Conservation (phyloP, 2,113 vertebrate genomes). For the Periophthalmodon schlosseri region DNA sequence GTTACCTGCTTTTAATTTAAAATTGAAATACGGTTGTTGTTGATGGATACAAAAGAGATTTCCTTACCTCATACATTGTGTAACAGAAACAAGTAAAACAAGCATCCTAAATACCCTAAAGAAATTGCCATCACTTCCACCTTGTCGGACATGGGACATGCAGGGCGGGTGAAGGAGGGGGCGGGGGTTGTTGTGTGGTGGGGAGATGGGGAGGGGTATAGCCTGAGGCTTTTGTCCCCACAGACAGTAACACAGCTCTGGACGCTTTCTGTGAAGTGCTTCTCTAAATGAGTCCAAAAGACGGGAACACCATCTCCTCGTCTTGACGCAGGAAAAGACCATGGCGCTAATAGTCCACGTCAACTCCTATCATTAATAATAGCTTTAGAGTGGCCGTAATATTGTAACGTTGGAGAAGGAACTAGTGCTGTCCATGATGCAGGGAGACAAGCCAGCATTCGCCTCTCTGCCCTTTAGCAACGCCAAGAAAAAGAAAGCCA, state of each 20-base stretch:
- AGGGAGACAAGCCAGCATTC: conserved; percentile 47
- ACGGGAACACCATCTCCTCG: conserved; percentile 49
- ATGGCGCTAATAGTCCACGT: conserved; percentile 62
- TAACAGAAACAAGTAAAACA: conserved; percentile 30
- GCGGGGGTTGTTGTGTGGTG: conserved; percentile 12
- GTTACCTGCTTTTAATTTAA: conserved; percentile 15
- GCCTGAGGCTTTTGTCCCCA: conserved; percentile 63
- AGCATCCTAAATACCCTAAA: conserved; percentile 50
- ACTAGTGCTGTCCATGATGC: conserved; percentile 47
- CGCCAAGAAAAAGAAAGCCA: conserved; percentile 23
- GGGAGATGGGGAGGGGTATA: conserved; percentile 4
- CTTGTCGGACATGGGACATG: conserved; percentile 54
- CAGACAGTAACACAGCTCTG: conserved; percentile 48
- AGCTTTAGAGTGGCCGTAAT: conserved; percentile 33
- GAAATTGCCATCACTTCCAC: conserved; percentile 64
- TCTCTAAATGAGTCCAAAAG: conserved; percentile 61
- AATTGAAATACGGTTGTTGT: background rate
- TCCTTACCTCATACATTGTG: conserved; percentile 20
- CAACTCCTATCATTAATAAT: conserved; percentile 55
- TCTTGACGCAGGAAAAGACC: conserved; percentile 48
- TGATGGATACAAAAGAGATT: conserved; percentile 2
- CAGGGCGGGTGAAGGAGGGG: conserved; percentile 41
- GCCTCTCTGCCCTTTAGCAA: conserved; percentile 16
- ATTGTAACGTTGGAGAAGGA: conserved; percentile 38
- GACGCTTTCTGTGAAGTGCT: conserved; percentile 45